phyloP scores from a whole-genome alignment of 2,113 vertebrate genomes.

The Rhabdornis inornatus region DNA sequence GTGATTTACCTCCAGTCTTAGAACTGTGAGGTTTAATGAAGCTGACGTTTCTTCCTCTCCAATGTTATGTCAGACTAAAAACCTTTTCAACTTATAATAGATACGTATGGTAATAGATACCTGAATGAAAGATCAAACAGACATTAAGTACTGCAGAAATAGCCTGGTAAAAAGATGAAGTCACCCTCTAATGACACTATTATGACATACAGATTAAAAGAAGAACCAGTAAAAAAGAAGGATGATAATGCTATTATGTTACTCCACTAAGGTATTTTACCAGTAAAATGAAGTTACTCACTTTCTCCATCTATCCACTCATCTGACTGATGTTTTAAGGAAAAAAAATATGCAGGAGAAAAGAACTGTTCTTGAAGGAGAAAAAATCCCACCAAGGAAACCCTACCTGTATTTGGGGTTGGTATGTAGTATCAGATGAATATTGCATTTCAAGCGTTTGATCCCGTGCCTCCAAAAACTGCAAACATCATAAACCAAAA shows the following conservation, averaged over 20 bases:
- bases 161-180: constrained; percentile 66
- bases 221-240: constrained; percentile 56
- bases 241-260: constrained; percentile 46
- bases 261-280: constrained; percentile 45
- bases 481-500: constrained; percentile 68
- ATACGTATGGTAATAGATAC: constrained; percentile 46
- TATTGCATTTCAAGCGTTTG: constrained; percentile 59
- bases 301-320: neutral
- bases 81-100: constrained; percentile 63
- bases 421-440: constrained; percentile 58
- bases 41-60: constrained; percentile 45
- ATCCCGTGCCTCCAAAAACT: constrained; percentile 74
- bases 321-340: neutral
- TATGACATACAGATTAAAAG: constrained; percentile 68
- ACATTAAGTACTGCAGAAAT: constrained; percentile 57
- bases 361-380: neutral
- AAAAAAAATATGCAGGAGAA: neutral
- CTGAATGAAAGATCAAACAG: constrained; percentile 66
- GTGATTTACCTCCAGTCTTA: constrained; percentile 12
- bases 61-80: constrained; percentile 61
- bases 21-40: constrained; percentile 46
- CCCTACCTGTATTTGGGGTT: constrained; percentile 44
- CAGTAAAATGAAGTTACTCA: constrained; percentile 43
- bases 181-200: constrained; percentile 65
- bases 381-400: constrained; percentile 52